Evolutionary conservation across 2,888 invertebrate genomes (phyloP), one percentile per base, ranked within the genome.

Genomic region (Vannuccia rotundouncinata): DNA sequence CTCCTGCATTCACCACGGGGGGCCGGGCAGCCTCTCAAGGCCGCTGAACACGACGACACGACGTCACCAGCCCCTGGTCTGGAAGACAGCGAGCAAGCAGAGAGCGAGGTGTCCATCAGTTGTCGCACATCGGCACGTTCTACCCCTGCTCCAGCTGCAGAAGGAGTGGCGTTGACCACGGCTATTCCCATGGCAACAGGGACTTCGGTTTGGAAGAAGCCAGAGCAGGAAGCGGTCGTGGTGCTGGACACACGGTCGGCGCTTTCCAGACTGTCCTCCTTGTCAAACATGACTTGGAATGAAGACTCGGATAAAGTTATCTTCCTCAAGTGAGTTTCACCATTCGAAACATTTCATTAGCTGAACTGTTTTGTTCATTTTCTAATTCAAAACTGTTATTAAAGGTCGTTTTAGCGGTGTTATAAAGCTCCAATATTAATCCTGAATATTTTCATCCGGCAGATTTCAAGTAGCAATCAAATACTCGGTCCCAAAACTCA

Each of bases 381-480:
- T n/a, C n/a, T n/a, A n/a, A n/a, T n/a, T n/a, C n/a, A n/a, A n/a
- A n/a, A n/a, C n/a, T n/a, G n/a, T n/a, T n/a, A n/a, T n/a, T n/a
- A n/a, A n/a, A n/a, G n/a, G n/a, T n/a, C n/a, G n/a, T n/a, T n/a
- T n/a, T n/a, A n/a, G n/a, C n/a, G n/a, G n/a, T n/a, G n/a, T n/a
- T n/a, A n/a, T n/a, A n/a, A n/a, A n/a, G n/a, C n/a, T n/a, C n/a
- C n/a, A n/a, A n/a, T n/a, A n/a, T n/a, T n/a, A n/a, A n/a, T n/a
- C n/a, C n/a, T n/a, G n/a, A n/a, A n/a, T n/a, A n/a, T n/a, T n/a
- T n/a, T n/a, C n/a, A n/a, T n/a, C n/a, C n/a, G n/a, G n/a, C 80
- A 88, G 87, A 82, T 87, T 88, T 84, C 84, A 86, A 81, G 85
- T 87, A 30, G 83, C 84, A 60, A 85, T 87, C 17, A 85, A 86